Evolutionary conservation across 2,797 vertebrate species (phyloP).

Genomic region (Diglossa cyanea): DNA sequence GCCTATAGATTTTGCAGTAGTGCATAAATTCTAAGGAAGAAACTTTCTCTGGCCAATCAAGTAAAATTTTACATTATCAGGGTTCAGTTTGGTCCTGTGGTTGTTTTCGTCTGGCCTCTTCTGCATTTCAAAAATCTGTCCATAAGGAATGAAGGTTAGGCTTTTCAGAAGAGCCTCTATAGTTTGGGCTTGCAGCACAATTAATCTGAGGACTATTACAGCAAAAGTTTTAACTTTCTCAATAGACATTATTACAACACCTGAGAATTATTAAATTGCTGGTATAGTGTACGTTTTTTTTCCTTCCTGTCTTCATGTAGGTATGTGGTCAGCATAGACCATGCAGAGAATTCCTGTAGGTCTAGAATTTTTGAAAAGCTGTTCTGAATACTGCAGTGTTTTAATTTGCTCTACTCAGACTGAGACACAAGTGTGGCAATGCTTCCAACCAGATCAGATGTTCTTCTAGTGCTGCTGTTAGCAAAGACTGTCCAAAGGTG

Average conservation of each 20-base stretch:
- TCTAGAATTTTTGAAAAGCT: not conserved
- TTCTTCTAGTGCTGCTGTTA: not conserved
- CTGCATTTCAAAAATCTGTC: not conserved
- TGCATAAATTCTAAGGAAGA: not conserved
- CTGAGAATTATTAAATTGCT: not conserved
- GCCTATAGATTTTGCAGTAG: not conserved
- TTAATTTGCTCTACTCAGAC: not conserved
- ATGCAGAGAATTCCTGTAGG: not conserved
- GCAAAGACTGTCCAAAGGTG: not conserved
- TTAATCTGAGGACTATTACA: not conserved
- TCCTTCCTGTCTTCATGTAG: not conserved
- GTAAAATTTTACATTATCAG: not conserved
- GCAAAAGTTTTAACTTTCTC: not conserved
- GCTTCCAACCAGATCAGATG: not conserved
- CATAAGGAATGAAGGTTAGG: not conserved
- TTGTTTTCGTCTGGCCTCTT: not conserved
- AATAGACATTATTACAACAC: not conserved
- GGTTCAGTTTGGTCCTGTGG: not conserved
- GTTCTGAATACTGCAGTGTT: not conserved
- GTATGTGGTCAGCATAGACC: not conserved
- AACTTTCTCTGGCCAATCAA: not conserved
- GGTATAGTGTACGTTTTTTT: not conserved
- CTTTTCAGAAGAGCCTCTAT: not conserved
- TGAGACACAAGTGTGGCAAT: not conserved
- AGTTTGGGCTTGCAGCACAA: not conserved